Percentiles rank a stretch among this genome's conserved stretches.
These are phyloP conservation scores for Oppia nitens DNA, from an alignment of 1,140 invertebrate genomes.

Conservation along the genomic window DNA sequence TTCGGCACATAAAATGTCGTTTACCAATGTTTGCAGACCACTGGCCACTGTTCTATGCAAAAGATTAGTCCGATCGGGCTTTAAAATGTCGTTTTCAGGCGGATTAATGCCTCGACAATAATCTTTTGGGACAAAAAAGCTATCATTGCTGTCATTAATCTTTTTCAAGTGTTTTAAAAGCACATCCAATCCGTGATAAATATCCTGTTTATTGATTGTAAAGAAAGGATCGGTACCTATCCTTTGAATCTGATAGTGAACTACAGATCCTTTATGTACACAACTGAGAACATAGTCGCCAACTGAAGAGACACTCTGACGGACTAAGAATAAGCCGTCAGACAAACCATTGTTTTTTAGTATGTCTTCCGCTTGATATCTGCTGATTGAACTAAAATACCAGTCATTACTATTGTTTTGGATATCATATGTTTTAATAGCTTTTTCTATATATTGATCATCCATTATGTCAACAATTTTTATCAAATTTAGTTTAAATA, in stretches of 20 bases:
- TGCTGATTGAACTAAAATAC: conserved; percentile 99
- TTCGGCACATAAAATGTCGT: background rate
- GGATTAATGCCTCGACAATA: background rate
- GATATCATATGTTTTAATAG: no score
- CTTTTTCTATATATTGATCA: no score
- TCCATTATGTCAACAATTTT: no score
- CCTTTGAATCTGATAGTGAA: conserved; percentile 95
- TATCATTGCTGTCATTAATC: background rate
- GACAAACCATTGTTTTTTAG: conserved; percentile 89
- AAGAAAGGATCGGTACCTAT: conserved; percentile 97
- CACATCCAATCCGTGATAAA: background rate
- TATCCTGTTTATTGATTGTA: conserved; percentile 29
- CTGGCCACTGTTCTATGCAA: background rate
- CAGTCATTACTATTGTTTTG: conserved; percentile 35
- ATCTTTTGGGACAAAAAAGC: background rate
- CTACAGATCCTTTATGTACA: conserved; percentile 91
- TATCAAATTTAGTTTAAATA: no score
- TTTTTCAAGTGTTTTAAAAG: background rate
- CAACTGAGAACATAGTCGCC: conserved; percentile 98
- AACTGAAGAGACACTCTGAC: conserved; percentile 92
- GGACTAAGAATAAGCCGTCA: conserved; percentile 93
- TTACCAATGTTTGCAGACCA: background rate
- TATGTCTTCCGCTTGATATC: conserved; percentile 98
- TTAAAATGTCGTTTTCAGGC: background rate
- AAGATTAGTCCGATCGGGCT: background rate